phyloP scores from a whole-genome alignment of 2,888 invertebrate species.

The Perdita meconis region DNA sequence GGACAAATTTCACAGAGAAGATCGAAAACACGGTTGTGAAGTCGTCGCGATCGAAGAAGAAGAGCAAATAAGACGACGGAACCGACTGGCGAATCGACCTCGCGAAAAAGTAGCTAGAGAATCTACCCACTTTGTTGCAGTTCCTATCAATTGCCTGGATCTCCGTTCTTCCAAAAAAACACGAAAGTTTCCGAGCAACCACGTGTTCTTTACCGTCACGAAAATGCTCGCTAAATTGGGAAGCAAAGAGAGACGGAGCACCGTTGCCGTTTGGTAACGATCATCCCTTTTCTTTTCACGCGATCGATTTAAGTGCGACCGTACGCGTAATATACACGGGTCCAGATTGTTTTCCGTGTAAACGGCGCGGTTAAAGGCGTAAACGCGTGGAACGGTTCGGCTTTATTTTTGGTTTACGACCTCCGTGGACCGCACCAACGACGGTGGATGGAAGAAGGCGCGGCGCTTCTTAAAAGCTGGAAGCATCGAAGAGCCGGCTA shows the following conservation, averaged over 20 bases:
- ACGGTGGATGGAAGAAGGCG: background rate
- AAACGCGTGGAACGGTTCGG: slow-evolving; percentile 35
- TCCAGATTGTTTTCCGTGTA: slow-evolving; percentile 52
- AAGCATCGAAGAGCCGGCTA: slow-evolving; percentile 9
- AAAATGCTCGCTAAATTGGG: background rate
- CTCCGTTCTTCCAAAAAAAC: slow-evolving; percentile 19
- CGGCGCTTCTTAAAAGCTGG: background rate
- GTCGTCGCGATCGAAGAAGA: slow-evolving; percentile 84
- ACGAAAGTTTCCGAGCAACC: slow-evolving; percentile 1
- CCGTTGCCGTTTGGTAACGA: slow-evolving; percentile 23
- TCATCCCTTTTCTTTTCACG: slow-evolving; percentile 17
- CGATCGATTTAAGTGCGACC: slow-evolving; percentile 31
- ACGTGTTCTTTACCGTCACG: background rate
- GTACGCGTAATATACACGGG: slow-evolving; percentile 22
- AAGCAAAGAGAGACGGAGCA: background rate
- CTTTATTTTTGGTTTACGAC: slow-evolving; percentile 57
- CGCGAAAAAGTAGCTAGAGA: background rate
- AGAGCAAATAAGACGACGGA: slow-evolving; percentile 81
- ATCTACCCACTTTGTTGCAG: slow-evolving; percentile 13
- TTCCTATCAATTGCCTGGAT: slow-evolving; percentile 23
- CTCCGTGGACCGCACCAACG: slow-evolving; percentile 19
- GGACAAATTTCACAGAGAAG: slow-evolving; percentile 74
- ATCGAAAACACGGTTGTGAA: slow-evolving; percentile 80
- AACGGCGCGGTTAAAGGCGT: slow-evolving; percentile 24
- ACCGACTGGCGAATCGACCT: background rate